phyloP scores from a whole-genome alignment of 92 coral and sea anemone species.

The Diadumene lineata region DNA sequence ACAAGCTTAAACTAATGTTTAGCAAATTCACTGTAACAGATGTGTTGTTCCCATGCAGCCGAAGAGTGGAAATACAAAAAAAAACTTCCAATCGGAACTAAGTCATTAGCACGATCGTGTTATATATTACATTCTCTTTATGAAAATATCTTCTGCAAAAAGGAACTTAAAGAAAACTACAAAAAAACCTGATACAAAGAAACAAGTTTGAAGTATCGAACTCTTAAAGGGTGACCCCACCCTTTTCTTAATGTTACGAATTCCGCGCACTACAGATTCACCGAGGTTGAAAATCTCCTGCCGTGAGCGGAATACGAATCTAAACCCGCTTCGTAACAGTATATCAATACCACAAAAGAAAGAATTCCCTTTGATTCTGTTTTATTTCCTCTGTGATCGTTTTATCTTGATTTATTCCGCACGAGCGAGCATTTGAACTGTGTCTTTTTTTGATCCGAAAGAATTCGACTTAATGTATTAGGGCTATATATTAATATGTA shows the following conservation, averaged over 20 bases:
- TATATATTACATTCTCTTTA: constrained; percentile 76
- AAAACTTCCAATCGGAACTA: constrained; percentile 52
- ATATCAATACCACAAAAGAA: not conserved
- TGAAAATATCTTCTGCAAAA: constrained; percentile 32
- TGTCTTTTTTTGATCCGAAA: not conserved
- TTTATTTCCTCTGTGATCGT: not conserved
- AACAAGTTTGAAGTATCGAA: not conserved
- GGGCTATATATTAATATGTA: no score
- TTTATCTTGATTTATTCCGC: not conserved
- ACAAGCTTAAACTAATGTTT: constrained; percentile 69
- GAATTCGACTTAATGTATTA: not conserved
- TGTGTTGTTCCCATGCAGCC: constrained; percentile 75
- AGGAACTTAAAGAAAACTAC: constrained; percentile 3
- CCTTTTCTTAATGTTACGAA: not conserved
- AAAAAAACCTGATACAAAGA: not conserved
- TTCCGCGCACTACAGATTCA: not conserved
- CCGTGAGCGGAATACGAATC: not conserved
- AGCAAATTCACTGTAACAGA: constrained; percentile 55
- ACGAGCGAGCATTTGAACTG: not conserved
- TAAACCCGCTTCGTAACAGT: not conserved
- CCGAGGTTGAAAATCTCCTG: not conserved
- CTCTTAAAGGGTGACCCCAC: not conserved
- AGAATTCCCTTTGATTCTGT: not conserved
- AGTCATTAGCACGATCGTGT: constrained; percentile 56
- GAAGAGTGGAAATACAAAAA: constrained; percentile 44